Conservation (phyloP, 2,888 invertebrate species). For the Nipponacmea schrenckii region DNA sequence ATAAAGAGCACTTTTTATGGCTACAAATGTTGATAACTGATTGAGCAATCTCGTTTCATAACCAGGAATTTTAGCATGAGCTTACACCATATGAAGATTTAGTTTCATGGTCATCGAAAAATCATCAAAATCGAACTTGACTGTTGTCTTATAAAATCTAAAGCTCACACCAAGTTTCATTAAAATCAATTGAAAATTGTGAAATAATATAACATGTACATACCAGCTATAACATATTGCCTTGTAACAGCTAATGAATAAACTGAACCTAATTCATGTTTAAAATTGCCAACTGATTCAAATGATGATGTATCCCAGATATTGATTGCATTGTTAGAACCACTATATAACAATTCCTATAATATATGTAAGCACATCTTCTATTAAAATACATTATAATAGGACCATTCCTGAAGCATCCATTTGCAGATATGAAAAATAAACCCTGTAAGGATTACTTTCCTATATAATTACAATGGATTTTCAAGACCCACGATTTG, state of each 20-base stretch:
- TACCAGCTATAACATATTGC: slow-evolving; percentile 61
- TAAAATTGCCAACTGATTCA: slow-evolving; percentile 52
- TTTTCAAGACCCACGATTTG: no score
- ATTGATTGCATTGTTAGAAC: slow-evolving; percentile 62
- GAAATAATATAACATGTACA: background rate
- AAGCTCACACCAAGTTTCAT: no score
- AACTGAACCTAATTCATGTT: slow-evolving; percentile 59
- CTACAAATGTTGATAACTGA: no score
- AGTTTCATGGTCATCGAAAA: no score
- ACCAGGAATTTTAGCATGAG: no score
- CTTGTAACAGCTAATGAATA: slow-evolving; percentile 58
- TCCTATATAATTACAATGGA: no score
- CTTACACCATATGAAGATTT: no score
- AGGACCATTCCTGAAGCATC: background rate
- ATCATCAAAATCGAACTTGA: no score
- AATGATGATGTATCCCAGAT: slow-evolving; percentile 60
- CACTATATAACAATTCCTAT: slow-evolving; percentile 61
- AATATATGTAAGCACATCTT: slow-evolving; percentile 12
- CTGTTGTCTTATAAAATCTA: no score
- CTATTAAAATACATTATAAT: background rate
- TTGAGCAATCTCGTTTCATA: no score
- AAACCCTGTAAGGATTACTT: background rate
- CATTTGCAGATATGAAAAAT: background rate
- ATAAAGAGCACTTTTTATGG: no score
- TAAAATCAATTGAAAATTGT: no score